Evolutionary conservation across 2,888 invertebrate genomes (phyloP).

Genomic region (Diarsia rubi): DNA sequence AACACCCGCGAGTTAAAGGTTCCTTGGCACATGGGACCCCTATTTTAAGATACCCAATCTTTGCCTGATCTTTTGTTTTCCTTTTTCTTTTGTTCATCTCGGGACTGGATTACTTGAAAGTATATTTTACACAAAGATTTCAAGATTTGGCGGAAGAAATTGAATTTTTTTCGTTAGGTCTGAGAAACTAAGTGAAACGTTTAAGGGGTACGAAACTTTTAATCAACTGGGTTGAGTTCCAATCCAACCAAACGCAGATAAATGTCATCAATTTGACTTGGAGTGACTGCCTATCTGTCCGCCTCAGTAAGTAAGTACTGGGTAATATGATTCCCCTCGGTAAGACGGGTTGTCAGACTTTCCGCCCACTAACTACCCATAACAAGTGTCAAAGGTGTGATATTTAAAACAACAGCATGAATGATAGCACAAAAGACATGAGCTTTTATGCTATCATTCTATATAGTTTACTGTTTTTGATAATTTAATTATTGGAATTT

Average conservation of each 20-base stretch:
- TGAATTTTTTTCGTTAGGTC: background rate
- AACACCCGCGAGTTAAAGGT: constrained; percentile 18
- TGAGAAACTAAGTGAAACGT: background rate
- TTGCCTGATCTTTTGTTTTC: constrained; percentile 31
- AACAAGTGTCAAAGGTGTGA: no score
- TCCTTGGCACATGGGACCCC: constrained; percentile 23
- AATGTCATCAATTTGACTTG: no score
- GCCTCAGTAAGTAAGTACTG: no score
- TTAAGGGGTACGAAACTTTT: no score
- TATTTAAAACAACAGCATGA: background rate
- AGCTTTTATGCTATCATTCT: background rate
- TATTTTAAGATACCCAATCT: constrained; percentile 51
- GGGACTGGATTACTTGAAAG: background rate
- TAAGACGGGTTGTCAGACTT: no score
- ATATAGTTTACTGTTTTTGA: no score
- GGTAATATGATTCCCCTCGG: no score
- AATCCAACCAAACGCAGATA: no score
- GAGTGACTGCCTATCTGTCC: no score
- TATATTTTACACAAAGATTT: background rate
- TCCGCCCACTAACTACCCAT: no score
- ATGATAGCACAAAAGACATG: background rate
- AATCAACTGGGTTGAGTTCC: no score
- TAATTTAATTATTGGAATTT: background rate
- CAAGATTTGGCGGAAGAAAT: background rate
- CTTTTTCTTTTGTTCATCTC: constrained; percentile 21